These are phyloP conservation scores for Odocoileus hemionus DNA, from an alignment of 2,113 vertebrate genomes.

Conservation along the genomic window DNA sequence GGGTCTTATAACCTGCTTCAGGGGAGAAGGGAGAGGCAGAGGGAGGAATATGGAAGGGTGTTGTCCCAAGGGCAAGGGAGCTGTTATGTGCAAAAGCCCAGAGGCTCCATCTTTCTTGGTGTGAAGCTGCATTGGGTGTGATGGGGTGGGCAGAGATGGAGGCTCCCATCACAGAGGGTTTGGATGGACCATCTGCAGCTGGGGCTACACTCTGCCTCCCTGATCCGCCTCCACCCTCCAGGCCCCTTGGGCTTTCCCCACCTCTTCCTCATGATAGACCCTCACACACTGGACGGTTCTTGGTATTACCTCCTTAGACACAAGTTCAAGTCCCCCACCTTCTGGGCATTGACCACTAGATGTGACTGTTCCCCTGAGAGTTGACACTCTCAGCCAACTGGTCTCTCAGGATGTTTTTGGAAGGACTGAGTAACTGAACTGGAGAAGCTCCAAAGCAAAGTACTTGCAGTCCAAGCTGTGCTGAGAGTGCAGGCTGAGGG, in stretches of 20 bases:
- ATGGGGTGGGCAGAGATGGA: background rate
- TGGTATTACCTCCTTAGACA: background rate
- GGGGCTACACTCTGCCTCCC: background rate
- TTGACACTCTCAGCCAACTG: background rate
- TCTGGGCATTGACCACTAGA: background rate
- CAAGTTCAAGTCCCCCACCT: background rate
- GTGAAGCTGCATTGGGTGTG: background rate
- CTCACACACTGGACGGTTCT: background rate
- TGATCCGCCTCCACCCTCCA: background rate
- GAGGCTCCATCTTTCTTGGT: background rate
- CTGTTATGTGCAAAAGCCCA: background rate
- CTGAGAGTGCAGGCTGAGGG: background rate
- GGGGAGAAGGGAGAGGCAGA: background rate
- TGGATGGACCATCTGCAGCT: background rate
- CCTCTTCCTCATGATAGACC: background rate
- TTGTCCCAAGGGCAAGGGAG: background rate
- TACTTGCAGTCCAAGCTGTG: background rate
- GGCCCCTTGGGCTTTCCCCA: background rate
- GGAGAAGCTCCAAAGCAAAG: background rate
- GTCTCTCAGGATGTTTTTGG: background rate
- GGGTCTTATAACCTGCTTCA: background rate
- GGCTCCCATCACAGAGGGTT: background rate
- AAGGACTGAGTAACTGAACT: background rate
- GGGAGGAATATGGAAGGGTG: too few species aligned
- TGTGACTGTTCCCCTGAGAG: background rate